Evolutionary conservation across 2,888 invertebrate species (phyloP).

Genomic region (Synanthedon vespiformis): DNA sequence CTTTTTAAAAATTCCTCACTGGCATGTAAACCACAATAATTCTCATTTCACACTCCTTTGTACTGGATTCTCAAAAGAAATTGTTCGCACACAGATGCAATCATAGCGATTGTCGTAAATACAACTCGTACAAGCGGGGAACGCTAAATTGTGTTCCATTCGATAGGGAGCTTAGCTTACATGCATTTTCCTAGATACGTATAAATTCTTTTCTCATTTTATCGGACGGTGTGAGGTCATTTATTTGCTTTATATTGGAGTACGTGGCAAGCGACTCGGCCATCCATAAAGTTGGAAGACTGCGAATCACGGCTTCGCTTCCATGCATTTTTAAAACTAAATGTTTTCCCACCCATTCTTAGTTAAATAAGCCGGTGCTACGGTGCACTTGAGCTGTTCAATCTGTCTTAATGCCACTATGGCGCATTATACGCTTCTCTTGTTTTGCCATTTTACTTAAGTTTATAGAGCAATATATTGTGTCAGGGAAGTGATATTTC

Average conservation of each 20-base stretch:
- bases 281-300: conserved; percentile 13
- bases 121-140: conserved; percentile 11
- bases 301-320: conserved; percentile 7
- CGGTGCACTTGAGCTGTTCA: conserved; percentile 1
- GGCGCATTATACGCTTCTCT: conserved; percentile 1
- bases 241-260: conserved; percentile 49
- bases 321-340: conserved; percentile 7
- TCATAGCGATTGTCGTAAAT: conserved; percentile 9
- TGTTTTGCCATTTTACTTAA: background rate
- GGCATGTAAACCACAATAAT: background rate
- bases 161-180: conserved; percentile 20
- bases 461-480: background rate
- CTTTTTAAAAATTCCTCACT: background rate
- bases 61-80: background rate
- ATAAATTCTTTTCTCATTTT: conserved; percentile 54
- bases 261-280: conserved; percentile 23
- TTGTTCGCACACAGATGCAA: background rate
- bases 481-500: too few species aligned
- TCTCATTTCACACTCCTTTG: background rate
- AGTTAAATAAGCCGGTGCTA: conserved; percentile 4
- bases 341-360: background rate
- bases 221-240: conserved; percentile 40
- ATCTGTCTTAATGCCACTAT: conserved; percentile 5
- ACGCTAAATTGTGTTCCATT: conserved; percentile 9
- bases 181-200: conserved; percentile 36